Evolutionary conservation across 2,113 vertebrate species (phyloP).

Genomic region (Upupa epops): DNA sequence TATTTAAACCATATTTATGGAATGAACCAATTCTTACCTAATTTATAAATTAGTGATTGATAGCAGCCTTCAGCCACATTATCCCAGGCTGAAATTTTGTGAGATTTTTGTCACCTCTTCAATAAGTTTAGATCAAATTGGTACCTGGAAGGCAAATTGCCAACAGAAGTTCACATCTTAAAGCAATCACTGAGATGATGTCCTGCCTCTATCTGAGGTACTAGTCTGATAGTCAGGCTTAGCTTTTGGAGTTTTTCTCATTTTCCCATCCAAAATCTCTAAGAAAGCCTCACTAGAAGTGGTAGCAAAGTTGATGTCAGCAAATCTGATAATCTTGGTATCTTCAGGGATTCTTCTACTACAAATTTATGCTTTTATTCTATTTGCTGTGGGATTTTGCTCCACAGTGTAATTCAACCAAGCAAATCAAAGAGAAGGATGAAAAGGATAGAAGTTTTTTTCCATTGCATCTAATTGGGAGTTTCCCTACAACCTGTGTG

Average conservation of each 20-base stretch:
- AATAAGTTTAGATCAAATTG: not conserved
- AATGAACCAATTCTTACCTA: not conserved
- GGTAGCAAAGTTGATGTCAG: not conserved
- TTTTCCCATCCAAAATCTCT: not conserved
- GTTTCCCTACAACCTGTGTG: constrained; percentile 46
- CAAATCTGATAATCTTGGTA: not conserved
- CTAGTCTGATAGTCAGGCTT: not conserved
- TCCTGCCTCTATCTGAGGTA: not conserved
- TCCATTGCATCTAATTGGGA: not conserved
- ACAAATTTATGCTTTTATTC: not conserved
- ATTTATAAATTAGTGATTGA: not conserved
- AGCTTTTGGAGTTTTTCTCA: fast-evolving
- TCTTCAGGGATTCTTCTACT: not conserved
- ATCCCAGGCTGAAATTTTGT: not conserved
- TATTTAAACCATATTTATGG: not conserved
- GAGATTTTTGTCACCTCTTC: not conserved
- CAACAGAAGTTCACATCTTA: not conserved
- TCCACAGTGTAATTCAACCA: not conserved
- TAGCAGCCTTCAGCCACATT: not conserved
- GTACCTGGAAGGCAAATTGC: not conserved
- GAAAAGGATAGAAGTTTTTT: constrained; percentile 18
- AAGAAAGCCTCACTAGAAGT: not conserved
- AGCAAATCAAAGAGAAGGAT: not conserved
- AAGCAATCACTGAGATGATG: not conserved
- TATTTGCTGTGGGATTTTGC: not conserved